Evolutionary conservation across 2,113 vertebrate genomes (phyloP).

Genomic region (Melospiza melodia): DNA sequence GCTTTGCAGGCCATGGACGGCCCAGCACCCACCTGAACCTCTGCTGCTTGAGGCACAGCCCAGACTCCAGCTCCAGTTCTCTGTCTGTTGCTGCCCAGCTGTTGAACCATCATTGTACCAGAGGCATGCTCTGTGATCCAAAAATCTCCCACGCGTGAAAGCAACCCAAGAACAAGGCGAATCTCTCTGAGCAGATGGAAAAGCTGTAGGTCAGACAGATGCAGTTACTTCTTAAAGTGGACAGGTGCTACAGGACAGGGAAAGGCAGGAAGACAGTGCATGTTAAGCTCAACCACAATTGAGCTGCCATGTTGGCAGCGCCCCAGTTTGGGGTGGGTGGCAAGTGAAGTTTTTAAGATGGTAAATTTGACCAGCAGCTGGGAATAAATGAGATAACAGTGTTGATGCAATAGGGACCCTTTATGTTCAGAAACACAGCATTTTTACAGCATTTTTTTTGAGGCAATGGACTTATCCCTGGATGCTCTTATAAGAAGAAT

Average conservation of each 20-base stretch:
- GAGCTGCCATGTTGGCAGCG: neutral
- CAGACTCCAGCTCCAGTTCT: neutral
- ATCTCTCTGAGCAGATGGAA: accelerated
- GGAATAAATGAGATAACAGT: neutral
- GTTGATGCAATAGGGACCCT: accelerated
- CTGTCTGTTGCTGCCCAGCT: neutral
- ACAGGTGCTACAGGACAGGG: neutral
- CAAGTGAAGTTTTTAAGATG: neutral
- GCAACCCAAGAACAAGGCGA: neutral
- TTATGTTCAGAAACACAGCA: neutral
- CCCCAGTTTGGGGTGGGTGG: neutral
- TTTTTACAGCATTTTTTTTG: neutral
- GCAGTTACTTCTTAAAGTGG: neutral
- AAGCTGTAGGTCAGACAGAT: neutral
- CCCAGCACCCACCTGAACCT: neutral
- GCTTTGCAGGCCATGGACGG: neutral
- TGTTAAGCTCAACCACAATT: neutral
- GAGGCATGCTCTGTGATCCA: neutral
- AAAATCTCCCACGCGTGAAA: neutral
- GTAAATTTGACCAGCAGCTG: neutral
- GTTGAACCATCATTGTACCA: accelerated
- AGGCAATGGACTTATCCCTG: neutral
- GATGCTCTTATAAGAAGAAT: neutral
- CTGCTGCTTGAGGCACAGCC: neutral
- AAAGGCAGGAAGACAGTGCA: neutral